Conservation (phyloP, 2,113 vertebrate species). For the Oxygymnocypris stewartii region DNA sequence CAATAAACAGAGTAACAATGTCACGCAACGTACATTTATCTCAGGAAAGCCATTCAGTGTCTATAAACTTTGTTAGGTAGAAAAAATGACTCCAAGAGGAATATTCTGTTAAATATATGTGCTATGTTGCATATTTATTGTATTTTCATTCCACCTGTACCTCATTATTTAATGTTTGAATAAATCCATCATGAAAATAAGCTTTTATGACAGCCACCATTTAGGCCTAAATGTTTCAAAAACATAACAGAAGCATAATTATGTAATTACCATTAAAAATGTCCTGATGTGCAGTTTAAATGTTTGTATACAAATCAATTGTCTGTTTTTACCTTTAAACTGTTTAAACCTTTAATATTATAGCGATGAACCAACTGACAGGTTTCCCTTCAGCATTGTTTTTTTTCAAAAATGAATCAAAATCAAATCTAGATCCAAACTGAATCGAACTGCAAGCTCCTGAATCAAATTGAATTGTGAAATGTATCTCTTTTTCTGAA, state of each 20-base stretch:
- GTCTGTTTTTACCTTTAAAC: not conserved
- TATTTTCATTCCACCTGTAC: not conserved
- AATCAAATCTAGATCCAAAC: too few species aligned
- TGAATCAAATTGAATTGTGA: not conserved
- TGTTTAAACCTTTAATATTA: not conserved
- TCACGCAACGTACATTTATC: not conserved
- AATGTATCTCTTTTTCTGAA: not conserved
- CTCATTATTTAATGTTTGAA: not conserved
- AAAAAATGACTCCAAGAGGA: too few species aligned
- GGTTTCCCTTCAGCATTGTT: not conserved
- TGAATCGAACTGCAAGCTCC: not conserved
- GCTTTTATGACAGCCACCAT: not conserved
- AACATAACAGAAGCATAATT: not conserved
- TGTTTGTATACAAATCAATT: too few species aligned
- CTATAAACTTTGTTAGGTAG: not conserved
- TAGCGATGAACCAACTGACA: not conserved
- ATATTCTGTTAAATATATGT: not conserved
- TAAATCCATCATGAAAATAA: not conserved
- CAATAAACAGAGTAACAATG: not conserved
- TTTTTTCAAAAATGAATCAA: too few species aligned
- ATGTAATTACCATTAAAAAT: not conserved
- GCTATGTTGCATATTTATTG: not conserved
- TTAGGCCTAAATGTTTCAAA: not conserved
- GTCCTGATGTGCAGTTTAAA: too few species aligned
- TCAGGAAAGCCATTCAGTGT: not conserved